phyloP scores from a whole-genome alignment of 2,797 vertebrate species.

The Hemibagrus guttatus region DNA sequence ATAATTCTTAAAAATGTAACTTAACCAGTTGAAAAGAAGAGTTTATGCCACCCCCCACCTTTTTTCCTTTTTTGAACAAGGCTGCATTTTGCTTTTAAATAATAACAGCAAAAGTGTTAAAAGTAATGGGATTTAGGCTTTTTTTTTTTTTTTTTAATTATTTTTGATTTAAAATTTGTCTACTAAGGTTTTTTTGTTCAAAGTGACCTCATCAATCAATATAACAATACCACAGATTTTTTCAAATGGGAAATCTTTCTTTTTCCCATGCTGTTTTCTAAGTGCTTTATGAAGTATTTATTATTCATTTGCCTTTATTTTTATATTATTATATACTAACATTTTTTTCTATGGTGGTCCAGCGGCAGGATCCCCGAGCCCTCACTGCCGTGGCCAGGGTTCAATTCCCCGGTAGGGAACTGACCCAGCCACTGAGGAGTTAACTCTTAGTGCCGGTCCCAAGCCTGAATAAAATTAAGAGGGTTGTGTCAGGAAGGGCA shows the following conservation, averaged over 20 bases:
- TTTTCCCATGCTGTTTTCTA: background rate
- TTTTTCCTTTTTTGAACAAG: background rate
- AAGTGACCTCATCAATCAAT: background rate
- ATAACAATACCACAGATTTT: background rate
- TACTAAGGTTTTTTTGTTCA: background rate
- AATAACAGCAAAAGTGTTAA: background rate
- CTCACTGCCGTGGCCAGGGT: no score
- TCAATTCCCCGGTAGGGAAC: no score
- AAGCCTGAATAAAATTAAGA: no score
- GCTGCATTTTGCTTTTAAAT: background rate
- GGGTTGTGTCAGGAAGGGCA: no score
- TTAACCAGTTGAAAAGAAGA: background rate
- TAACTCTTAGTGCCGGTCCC: no score
- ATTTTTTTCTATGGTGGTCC: background rate
- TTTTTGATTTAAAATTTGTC: background rate
- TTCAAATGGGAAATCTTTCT: background rate
- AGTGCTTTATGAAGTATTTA: background rate
- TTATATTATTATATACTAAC: background rate
- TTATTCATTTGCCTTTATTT: background rate
- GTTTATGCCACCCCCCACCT: no score
- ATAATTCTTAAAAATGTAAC: background rate
- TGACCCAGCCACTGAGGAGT: no score
- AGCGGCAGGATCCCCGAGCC: no score
- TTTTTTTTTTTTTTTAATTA: background rate
- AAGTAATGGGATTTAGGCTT: background rate